Evolutionary conservation across 2,797 vertebrate species (phyloP).

Genomic region (Hybognathus amarus): DNA sequence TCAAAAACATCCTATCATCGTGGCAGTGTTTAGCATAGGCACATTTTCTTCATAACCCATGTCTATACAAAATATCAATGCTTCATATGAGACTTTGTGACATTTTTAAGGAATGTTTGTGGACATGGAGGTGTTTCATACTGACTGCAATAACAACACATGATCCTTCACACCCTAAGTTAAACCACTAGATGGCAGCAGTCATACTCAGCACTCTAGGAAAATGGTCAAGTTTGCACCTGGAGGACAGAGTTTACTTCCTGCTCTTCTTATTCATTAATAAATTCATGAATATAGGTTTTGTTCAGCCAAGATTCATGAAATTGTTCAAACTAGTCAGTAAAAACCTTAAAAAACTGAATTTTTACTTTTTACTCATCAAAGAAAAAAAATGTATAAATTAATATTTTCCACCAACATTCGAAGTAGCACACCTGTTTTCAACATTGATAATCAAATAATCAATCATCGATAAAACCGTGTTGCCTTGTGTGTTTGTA

Average conservation of each 20-base stretch:
- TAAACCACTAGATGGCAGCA: conserved; percentile 56
- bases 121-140: neutral
- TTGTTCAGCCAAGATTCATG: neutral
- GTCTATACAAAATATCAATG: too few relatives aligned
- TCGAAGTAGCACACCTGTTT: too few relatives aligned
- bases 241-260: neutral
- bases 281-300: neutral
- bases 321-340: neutral
- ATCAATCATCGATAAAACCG: too few relatives aligned
- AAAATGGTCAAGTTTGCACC: too few relatives aligned
- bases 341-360: neutral
- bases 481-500: neutral
- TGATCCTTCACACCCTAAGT: neutral
- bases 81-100: too few relatives aligned
- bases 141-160: neutral
- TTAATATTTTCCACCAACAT: too few relatives aligned
- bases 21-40: neutral
- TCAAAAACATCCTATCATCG: neutral
- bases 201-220: conserved; percentile 19
- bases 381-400: too few relatives aligned
- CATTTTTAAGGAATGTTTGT: neutral
- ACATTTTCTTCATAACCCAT: neutral
- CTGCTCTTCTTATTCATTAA: neutral
- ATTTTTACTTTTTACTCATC: too few relatives aligned
- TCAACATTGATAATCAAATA: too few relatives aligned